Evolutionary conservation across 2,797 vertebrate species (phyloP), one percentile per base, ranked within the genome.

Genomic region (Phalanger gymnotis): DNA sequence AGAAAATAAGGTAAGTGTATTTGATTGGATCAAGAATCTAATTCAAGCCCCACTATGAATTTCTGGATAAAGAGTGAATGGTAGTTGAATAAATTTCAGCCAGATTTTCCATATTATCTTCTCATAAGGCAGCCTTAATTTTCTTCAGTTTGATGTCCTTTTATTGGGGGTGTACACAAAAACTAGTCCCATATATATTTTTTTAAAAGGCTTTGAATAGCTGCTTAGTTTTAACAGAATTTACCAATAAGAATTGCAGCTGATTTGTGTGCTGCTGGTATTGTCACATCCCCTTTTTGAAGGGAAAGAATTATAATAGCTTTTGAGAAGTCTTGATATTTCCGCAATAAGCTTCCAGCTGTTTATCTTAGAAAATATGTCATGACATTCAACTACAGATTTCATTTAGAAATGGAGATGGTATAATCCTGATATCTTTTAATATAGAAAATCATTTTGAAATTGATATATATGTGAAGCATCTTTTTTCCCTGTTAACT

Each of bases 11-110:
- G 27, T 40, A 40, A 53, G 28, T 52, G 2, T 95, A 58, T 93
- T 97, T 97, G 97, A 95, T 97, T 94, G 95, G 73, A 54, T 89
- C 25, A 30, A 40, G 51, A 95, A 66, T 94, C 7, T 94, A 94
- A 94, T 95, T 97, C n/a, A 94, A 54, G n/a, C 54, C 40, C 31
- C 53, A 95, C 93, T 93, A 90, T 51, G 87, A 51, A 93, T n/a
- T 96, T 95, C 40, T 90, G 93, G 95, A 73, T 54, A 81, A 28
- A 89, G 91, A 25, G 90, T 53, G 55, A 25, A 73, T 92, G 22
- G 61, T 95, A 90, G 55, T 91, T 66, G 47, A 95, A 96, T 96
- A 93, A 94, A 92, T n/a, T 95, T n/a, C 55, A 91, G 40, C 53
- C 54, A 92, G 47, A 53, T 12, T 53, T 93, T 81, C 94, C 52